Percentiles rank a stretch among this genome's conserved stretches.
These are phyloP conservation scores for Pagrus major DNA, from an alignment of 2,113 vertebrate species.

Conservation along the genomic window DNA sequence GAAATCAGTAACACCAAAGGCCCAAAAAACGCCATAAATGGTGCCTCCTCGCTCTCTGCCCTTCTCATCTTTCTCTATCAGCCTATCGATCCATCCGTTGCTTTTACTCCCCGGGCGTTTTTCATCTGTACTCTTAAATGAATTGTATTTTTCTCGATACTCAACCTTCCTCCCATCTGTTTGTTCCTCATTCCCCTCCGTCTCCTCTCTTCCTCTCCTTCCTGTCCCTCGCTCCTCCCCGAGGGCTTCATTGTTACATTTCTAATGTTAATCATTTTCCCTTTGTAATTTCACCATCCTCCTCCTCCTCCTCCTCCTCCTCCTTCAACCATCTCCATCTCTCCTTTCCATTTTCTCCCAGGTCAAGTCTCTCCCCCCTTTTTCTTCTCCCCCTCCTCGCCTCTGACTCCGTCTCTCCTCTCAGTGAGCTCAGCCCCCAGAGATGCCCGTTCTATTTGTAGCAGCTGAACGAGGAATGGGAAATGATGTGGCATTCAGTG, in stretches of 20 bases:
- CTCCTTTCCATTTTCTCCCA: slow-evolving; percentile 49
- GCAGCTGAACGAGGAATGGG: slow-evolving; percentile 66
- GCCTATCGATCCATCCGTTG: slow-evolving; percentile 39
- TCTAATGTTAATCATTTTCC: slow-evolving; percentile 56
- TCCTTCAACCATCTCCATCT: slow-evolving; percentile 9
- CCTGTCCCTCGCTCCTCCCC: slow-evolving; percentile 5
- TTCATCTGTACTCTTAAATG: slow-evolving; percentile 33
- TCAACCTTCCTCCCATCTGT: background rate
- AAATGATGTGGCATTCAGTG: slow-evolving; percentile 69
- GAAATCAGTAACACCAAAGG: slow-evolving; percentile 16
- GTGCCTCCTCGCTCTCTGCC: slow-evolving; percentile 6
- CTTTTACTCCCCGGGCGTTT: slow-evolving; percentile 7
- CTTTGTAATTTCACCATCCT: slow-evolving; percentile 42
- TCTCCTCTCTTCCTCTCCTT: slow-evolving; percentile 1
- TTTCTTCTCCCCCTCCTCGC: background rate
- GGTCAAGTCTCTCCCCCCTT: slow-evolving; percentile 29
- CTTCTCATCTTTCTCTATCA: slow-evolving; percentile 59
- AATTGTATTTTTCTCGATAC: slow-evolving; percentile 16
- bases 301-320: background rate
- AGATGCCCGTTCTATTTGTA: slow-evolving; percentile 76
- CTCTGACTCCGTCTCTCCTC: slow-evolving; percentile 54
- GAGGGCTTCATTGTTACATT: slow-evolving; percentile 42
- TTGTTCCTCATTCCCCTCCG: background rate
- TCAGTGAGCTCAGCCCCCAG: slow-evolving; percentile 52
- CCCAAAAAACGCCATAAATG: slow-evolving; percentile 13